Percentiles rank a stretch among this genome's conserved stretches.
Evolutionary conservation across 2,888 invertebrate species (phyloP).

Genomic region (Seira musarum): DNA sequence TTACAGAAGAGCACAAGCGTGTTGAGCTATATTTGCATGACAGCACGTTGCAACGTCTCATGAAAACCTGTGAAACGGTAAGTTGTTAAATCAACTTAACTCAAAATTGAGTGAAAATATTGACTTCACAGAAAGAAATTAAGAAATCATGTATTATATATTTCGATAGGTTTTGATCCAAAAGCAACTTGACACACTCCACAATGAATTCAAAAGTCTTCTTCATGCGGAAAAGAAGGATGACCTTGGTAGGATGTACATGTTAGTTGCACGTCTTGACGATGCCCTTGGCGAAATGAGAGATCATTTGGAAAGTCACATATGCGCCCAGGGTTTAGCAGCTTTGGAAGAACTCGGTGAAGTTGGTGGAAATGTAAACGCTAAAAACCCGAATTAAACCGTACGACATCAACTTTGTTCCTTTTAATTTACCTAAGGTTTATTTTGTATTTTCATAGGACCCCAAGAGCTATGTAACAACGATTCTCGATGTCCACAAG

Average conservation of each 20-base stretch:
- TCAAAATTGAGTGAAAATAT: neutral
- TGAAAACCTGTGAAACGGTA: constrained; percentile 55
- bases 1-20: constrained; percentile 47
- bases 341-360: neutral
- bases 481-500: constrained; percentile 47
- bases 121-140: constrained; percentile 7
- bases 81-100: neutral
- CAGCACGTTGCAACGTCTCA: constrained; percentile 45
- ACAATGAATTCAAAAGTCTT: constrained; percentile 53
- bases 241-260: constrained; percentile 51
- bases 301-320: constrained; percentile 44
- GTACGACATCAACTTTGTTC: neutral
- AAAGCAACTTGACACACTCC: constrained; percentile 38
- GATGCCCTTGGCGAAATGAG: constrained; percentile 53
- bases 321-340: neutral
- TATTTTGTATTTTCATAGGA: constrained; percentile 30
- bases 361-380: neutral
- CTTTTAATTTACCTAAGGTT: neutral
- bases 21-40: constrained; percentile 51
- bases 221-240: constrained; percentile 31
- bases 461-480: constrained; percentile 47
- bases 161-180: constrained; percentile 51
- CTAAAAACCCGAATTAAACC: neutral
- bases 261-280: constrained; percentile 46
- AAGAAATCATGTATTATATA: neutral